A percentile compares a stretch with the other conserved stretches of the same genome.
Evolutionary conservation across 2,888 invertebrate species (phyloP).

Genomic region (Odontothrips loti): DNA sequence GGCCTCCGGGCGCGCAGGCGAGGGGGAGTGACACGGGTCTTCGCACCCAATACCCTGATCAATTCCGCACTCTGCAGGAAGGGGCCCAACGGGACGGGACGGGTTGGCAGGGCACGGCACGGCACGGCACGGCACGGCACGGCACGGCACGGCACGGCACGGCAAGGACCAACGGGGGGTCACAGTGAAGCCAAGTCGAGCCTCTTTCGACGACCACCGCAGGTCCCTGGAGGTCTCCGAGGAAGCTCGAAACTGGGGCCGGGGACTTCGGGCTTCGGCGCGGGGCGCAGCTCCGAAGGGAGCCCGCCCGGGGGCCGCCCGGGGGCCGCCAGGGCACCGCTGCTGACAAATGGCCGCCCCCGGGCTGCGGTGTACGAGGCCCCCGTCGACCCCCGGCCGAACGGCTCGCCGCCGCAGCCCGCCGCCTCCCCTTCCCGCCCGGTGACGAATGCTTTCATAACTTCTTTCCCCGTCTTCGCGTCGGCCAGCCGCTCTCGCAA

Average conservation of each 20-base stretch:
- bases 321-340: too few relatives aligned
- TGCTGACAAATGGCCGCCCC: slow-evolving; percentile 1
- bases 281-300: too few relatives aligned
- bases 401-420: neutral
- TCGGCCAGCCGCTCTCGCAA: neutral
- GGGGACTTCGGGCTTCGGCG: too few relatives aligned
- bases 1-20: neutral
- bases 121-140: too few relatives aligned
- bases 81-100: neutral
- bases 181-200: neutral
- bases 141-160: too few relatives aligned
- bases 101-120: neutral
- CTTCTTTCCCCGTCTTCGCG: neutral
- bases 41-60: slow-evolving; percentile 24
- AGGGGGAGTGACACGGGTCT: slow-evolving; percentile 3
- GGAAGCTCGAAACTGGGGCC: too few relatives aligned
- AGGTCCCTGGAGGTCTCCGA: too few relatives aligned
- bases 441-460: slow-evolving; percentile 19
- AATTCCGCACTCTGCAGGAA: neutral
- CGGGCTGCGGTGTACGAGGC: neutral
- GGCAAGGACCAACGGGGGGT: neutral
- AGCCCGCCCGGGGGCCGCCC: too few relatives aligned
- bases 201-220: neutral
- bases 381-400: neutral
- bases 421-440: neutral